A percentile compares a stretch with the other conserved stretches of the same genome.
Conservation (phyloP, 2,888 invertebrate species). For the Cetonia aurata region DNA sequence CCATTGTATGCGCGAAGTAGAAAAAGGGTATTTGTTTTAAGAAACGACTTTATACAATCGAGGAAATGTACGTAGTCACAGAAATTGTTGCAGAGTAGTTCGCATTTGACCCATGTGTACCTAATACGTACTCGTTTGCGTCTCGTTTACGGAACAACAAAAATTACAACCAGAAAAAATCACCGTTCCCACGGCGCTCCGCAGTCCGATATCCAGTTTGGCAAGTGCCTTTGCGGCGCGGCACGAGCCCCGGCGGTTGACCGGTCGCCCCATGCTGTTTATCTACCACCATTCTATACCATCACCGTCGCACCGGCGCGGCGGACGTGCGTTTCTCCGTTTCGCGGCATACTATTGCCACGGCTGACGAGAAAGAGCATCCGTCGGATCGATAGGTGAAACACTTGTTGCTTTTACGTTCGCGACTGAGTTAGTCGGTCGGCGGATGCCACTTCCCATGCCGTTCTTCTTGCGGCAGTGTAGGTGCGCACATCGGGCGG, state of each 20-base stretch:
- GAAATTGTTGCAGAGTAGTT: background rate
- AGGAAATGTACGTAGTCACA: background rate
- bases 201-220: conserved; percentile 37
- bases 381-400: conserved; percentile 37
- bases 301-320: background rate
- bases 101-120: background rate
- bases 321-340: conserved; percentile 31
- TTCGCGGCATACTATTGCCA: conserved; percentile 30
- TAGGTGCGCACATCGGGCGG: conserved; percentile 34
- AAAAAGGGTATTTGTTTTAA: too few species aligned
- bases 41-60: background rate
- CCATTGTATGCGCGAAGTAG: too few species aligned
- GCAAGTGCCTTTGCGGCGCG: conserved; percentile 41
- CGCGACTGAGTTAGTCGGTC: conserved; percentile 35
- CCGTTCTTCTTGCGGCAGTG: conserved; percentile 12
- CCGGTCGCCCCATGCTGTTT: conserved; percentile 55
- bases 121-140: background rate
- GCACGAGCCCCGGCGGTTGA: conserved; percentile 49
- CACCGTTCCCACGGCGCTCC: conserved; percentile 19
- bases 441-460: conserved; percentile 23
- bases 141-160: conserved; percentile 31
- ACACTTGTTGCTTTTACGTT: conserved; percentile 42
- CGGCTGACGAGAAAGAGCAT: conserved; percentile 39
- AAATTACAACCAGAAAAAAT: conserved; percentile 24
- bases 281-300: conserved; percentile 53